Evolutionary conservation across 2,888 invertebrate genomes (phyloP), one percentile per base, ranked within the genome.

Genomic region (Antitype chi): DNA sequence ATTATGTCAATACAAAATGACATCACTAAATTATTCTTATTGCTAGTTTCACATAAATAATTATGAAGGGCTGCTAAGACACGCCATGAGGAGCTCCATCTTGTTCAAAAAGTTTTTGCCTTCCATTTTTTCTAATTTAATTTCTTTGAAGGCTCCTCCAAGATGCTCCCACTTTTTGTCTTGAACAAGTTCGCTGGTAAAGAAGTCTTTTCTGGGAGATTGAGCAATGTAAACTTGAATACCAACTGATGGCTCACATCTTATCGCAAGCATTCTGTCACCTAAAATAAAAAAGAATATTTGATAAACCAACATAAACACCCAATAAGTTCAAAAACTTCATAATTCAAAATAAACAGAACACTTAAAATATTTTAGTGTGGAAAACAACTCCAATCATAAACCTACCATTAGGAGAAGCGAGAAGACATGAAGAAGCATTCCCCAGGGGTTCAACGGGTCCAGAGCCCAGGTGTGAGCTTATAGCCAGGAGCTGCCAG

Each of bases 91-190:
- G 88, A 99, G 97, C 96, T 99, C 99, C 98, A 99, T 99, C 97
- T 99, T 99, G 92, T 99, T 99, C 11, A 99, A 97, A 93, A 99
- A 99, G 95, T 99, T 99, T 91, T 98, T 98, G 70, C 99, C 99
- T 93, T 99, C 99, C 98, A 99, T 98, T 94, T 99, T 99, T 85
- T 99, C 99, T 93, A 99, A 97, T 88, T 98, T 97, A 55, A 97
- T 98, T 96, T 99, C 99, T 92, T 98, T 98, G 94, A 99, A 99
- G 69, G 98, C 98, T 43, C 99, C 99, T n/a, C 99, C 99, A 2
- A 99, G 97, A 94, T 99, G 98, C 91, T 99, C 98, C 99, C 99
- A 99, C 93, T 99, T 98, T 87, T 98, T 97, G 91, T 99, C 99
- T 81, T 98, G 98, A 5, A 99, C 99, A 78, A 99, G 95, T 85